A percentile compares a stretch with the other conserved stretches of the same genome.
phyloP scores from a whole-genome alignment of 2,797 vertebrate species.

The Allobates femoralis region DNA sequence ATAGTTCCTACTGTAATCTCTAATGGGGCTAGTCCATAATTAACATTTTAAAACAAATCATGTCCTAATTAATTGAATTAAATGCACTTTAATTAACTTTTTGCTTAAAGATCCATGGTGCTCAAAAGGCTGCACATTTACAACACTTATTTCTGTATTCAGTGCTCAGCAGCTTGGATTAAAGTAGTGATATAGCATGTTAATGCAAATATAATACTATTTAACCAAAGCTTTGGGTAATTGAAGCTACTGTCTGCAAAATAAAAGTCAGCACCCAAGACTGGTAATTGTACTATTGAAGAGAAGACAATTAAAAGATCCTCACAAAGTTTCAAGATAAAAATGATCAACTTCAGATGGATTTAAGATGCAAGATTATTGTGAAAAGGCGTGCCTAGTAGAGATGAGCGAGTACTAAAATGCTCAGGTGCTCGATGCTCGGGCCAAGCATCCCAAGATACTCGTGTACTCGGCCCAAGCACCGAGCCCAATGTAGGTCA shows the following conservation, averaged over 20 bases:
- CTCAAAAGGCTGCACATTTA: not conserved
- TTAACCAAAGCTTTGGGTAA: conserved; percentile 20
- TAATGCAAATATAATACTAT: conserved; percentile 26
- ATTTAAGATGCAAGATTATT: too few relatives aligned
- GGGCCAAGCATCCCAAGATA: too few relatives aligned
- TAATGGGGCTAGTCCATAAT: conserved; percentile 30
- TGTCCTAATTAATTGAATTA: conserved; percentile 36
- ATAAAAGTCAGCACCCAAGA: not conserved
- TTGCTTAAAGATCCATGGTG: conserved; percentile 16
- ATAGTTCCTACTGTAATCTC: conserved; percentile 28
- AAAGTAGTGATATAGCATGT: conserved; percentile 5
- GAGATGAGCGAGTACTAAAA: too few relatives aligned
- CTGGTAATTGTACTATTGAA: conserved; percentile 19
- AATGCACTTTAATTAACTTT: conserved; percentile 36
- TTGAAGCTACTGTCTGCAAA: conserved; percentile 12
- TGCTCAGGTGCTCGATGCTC: too few relatives aligned
- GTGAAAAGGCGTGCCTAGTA: too few relatives aligned
- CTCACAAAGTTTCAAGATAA: conserved; percentile 30
- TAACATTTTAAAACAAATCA: conserved; percentile 35
- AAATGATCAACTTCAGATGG: not conserved
- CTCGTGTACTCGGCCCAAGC: too few relatives aligned
- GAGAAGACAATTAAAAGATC: conserved; percentile 17
- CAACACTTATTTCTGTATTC: conserved; percentile 10
- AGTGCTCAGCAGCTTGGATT: conserved; percentile 1
- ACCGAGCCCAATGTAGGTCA: too few relatives aligned